A percentile compares a stretch with the other conserved stretches of the same genome.
Conservation (phyloP, 2,888 invertebrate genomes). For the Xanthorhoe designata region DNA sequence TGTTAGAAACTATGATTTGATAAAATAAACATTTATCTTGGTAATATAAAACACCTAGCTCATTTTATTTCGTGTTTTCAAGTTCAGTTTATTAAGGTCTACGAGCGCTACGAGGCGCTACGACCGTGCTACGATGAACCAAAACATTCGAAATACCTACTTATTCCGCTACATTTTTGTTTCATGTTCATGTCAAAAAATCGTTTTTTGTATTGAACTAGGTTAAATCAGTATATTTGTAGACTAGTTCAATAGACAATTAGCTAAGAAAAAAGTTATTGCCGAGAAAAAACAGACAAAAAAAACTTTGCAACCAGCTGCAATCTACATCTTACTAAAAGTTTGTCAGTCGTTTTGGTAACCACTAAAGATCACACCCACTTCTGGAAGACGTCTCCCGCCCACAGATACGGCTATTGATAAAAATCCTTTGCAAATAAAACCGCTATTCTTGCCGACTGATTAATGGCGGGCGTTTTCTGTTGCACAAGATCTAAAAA, state of each 20-base stretch:
- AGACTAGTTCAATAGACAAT: neutral
- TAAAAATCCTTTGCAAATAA: slow-evolving; percentile 39
- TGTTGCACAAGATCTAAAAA: slow-evolving; percentile 36
- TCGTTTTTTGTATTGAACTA: neutral
- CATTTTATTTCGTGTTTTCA: neutral
- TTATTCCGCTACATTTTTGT: neutral
- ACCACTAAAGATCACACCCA: slow-evolving; percentile 70
- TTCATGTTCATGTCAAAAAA: neutral
- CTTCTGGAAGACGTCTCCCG: slow-evolving; percentile 63
- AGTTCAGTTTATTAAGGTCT: slow-evolving; percentile 7
- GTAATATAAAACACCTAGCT: neutral
- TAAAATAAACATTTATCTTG: neutral
- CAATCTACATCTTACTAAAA: slow-evolving; percentile 26
- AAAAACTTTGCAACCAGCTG: slow-evolving; percentile 27
- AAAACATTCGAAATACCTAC: neutral
- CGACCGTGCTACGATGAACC: slow-evolving; percentile 6
- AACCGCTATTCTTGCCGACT: slow-evolving; percentile 48
- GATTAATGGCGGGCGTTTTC: slow-evolving; percentile 49
- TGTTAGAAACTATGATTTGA: slow-evolving; percentile 19
- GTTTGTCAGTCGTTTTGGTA: slow-evolving; percentile 36
- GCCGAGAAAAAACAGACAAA: neutral
- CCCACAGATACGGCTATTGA: slow-evolving; percentile 48
- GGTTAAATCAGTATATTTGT: neutral
- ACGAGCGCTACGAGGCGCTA: slow-evolving; percentile 25
- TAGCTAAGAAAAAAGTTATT: neutral